Base-by-base conservation (phyloP, 2,888 invertebrate genomes). In the Hemaris fuciformis region DNA sequence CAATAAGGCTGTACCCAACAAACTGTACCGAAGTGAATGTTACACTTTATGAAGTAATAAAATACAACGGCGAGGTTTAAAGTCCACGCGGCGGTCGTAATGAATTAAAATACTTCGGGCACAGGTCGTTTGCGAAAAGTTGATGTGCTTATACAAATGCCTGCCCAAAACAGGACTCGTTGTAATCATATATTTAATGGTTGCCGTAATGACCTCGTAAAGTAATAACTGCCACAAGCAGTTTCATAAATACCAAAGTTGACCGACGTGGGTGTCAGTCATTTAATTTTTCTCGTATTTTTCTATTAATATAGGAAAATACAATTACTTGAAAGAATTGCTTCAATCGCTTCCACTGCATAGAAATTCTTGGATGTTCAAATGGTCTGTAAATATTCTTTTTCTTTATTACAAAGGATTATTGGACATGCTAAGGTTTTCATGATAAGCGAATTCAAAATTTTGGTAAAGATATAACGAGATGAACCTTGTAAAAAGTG, bases 151-250 rank as follows among this genome's bases (percentile, higher is more conserved):
- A 85, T 85, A 85, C 85, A 88, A 89, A 88, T 85, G 82, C 81
- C 80, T 81, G 83, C 78, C 84, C 86, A 74, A 86, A 88, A 87
- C 85, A 85, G 83, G 81, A 79, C 73, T 78, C 77, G 75, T 76
- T 79, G 86, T 85, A 89, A 88, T 89, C 88, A 88, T 89, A 89
- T 79, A 82, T 88, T 91, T 90, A 89, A 90, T 91, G 89, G 88
- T 79, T 77, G 69, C 81, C 84, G 85, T 91, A 90, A 90, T 87
- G 88, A 87, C 87, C 84, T 88, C 87, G 84, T 89, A 88, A 89
- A 88, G 83, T 85, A 87, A 83, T 85, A 84, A 86, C 84, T 81
- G 85, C 87, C 80, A 79, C 75, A 74, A 84, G 81, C 79, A 80
- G 79, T 80, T 82, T 83, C 86, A 85, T 89, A 89, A 89, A 89